phyloP scores from a whole-genome alignment of 2,113 vertebrate species.

The Chlamydotis undulata region DNA sequence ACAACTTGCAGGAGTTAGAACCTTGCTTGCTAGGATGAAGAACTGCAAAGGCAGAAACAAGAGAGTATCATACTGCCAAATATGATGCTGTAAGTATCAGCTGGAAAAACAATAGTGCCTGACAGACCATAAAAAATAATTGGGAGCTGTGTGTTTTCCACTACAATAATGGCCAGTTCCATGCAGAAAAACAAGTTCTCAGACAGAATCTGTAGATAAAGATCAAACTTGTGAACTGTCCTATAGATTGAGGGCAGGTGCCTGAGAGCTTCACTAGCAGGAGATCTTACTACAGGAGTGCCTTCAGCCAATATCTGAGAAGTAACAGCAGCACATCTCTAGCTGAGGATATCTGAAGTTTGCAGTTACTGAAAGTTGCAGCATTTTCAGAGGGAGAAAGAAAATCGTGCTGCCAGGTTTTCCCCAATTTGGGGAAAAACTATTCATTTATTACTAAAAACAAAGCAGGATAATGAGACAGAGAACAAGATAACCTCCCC shows the following conservation, averaged over 20 bases:
- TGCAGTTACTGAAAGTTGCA: background rate
- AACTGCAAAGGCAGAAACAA: background rate
- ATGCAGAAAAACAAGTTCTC: background rate
- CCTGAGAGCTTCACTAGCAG: background rate
- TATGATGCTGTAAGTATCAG: background rate
- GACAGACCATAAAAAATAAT: background rate
- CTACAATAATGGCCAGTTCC: background rate
- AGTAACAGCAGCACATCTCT: background rate
- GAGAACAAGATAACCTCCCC: too few relatives aligned
- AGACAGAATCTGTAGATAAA: background rate
- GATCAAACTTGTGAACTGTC: background rate
- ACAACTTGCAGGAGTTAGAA: background rate
- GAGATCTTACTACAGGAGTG: background rate
- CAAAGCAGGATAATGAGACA: too few relatives aligned
- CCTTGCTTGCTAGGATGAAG: background rate
- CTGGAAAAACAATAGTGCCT: background rate
- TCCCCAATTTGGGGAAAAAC: too few relatives aligned
- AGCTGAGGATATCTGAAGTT: background rate
- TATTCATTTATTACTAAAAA: too few relatives aligned
- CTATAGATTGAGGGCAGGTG: background rate
- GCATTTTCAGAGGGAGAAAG: background rate
- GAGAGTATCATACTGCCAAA: background rate
- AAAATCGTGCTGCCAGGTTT: background rate
- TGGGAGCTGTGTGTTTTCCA: background rate
- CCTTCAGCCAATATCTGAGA: background rate